Percentiles rank a stretch among this genome's conserved stretches.
phyloP scores from a whole-genome alignment of 2,797 vertebrate species.

The Dromococcyx pavoninus region DNA sequence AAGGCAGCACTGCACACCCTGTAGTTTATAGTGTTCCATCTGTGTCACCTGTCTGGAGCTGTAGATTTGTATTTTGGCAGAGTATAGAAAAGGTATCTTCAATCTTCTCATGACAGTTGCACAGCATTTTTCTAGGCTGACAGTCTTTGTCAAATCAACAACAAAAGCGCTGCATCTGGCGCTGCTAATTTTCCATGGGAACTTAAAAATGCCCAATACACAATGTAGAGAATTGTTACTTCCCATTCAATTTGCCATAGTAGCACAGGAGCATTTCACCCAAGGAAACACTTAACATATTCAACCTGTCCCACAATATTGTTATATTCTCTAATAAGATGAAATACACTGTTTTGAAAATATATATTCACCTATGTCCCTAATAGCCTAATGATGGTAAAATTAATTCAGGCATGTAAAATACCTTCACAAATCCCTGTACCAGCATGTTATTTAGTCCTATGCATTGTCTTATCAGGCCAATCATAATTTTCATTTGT shows the following conservation, averaged over 20 bases:
- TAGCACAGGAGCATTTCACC: not conserved
- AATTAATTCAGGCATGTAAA: not conserved
- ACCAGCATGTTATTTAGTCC: not conserved
- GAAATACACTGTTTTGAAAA: not conserved
- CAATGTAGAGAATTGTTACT: not conserved
- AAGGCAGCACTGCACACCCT: not conserved
- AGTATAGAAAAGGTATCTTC: not conserved
- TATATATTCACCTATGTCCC: not conserved
- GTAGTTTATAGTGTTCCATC: not conserved
- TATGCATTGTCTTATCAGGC: not conserved
- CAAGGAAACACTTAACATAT: not conserved
- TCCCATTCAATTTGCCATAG: not conserved
- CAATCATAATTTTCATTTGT: not conserved
- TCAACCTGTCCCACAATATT: not conserved
- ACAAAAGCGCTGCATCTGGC: not conserved
- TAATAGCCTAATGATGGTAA: not conserved
- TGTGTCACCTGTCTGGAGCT: not conserved
- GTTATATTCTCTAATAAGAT: not conserved
- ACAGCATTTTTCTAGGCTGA: not conserved
- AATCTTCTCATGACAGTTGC: conserved; percentile 1
- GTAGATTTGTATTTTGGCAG: not conserved
- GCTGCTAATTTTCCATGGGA: not conserved
- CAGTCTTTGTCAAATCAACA: not conserved
- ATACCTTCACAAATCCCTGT: not conserved
- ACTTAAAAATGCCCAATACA: not conserved